Evolutionary conservation across 2,113 vertebrate species (phyloP).

Genomic region (Apeltes quadracus): DNA sequence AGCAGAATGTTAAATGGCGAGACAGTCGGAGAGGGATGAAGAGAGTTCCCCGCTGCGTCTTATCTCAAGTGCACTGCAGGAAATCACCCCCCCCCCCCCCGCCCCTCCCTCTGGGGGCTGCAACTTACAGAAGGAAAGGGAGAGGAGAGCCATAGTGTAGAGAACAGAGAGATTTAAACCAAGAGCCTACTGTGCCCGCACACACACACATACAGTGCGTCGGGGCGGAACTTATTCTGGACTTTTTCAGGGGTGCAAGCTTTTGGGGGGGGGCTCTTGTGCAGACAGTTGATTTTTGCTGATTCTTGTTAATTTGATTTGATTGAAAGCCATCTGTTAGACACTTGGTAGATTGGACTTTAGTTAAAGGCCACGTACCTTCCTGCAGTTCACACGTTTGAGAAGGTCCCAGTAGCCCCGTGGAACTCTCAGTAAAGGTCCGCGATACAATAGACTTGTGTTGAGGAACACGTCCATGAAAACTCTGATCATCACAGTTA

Average conservation of each 20-base stretch:
- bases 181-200: neutral
- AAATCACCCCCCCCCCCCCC: conserved; percentile 51
- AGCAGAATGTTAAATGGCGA: conserved; percentile 59
- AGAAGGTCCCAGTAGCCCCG: neutral
- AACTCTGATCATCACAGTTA: neutral
- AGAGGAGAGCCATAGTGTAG: conserved; percentile 14
- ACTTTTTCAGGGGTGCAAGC: no score
- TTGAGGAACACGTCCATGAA: conserved; percentile 3
- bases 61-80: conserved; percentile 66
- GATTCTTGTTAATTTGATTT: neutral
- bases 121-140: conserved; percentile 36
- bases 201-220: no score
- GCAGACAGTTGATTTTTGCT: neutral
- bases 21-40: conserved; percentile 60
- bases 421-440: neutral
- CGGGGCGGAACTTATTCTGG: no score
- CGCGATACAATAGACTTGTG: neutral
- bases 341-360: neutral
- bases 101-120: conserved; percentile 46
- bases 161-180: conserved; percentile 12
- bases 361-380: neutral
- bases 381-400: neutral
- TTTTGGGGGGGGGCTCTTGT: neutral
- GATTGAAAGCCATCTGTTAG: neutral
- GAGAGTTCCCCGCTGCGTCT: conserved; percentile 63